A percentile compares a stretch with the other conserved stretches of the same genome.
Evolutionary conservation across 2,888 invertebrate genomes (phyloP).

Genomic region (Pediacus dermestoides): DNA sequence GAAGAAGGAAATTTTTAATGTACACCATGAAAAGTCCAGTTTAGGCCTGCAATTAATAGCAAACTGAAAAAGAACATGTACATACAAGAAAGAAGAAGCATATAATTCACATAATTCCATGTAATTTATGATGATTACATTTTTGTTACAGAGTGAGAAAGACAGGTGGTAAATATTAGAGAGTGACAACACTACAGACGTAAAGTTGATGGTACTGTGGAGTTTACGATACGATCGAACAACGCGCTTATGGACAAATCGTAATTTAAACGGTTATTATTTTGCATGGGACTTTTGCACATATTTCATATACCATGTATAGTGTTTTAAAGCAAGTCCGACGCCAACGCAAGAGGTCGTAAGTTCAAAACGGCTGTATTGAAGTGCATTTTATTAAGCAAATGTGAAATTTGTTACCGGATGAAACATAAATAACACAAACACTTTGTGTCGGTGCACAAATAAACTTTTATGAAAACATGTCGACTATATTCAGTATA

Average conservation of each 20-base stretch:
- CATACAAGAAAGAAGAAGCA: too few species aligned
- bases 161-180: conserved; percentile 29
- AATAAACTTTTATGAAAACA: too few species aligned
- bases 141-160: conserved; percentile 22
- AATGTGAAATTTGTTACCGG: too few species aligned
- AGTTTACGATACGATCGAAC: conserved; percentile 25
- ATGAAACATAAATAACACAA: too few species aligned
- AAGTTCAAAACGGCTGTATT: conserved; percentile 22
- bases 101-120: conserved; percentile 4
- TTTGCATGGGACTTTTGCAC: conserved; percentile 24
- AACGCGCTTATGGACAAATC: conserved; percentile 29
- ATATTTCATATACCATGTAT: conserved; percentile 20
- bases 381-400: conserved; percentile 16
- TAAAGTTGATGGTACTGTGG: conserved; percentile 12
- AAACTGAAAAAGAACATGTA: too few species aligned
- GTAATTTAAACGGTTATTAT: conserved; percentile 33
- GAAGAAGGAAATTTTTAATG: too few species aligned
- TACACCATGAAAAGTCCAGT: too few species aligned
- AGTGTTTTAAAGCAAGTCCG: conserved; percentile 1
- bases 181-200: conserved; percentile 25
- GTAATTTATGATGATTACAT: conserved; percentile 27
- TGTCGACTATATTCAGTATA: too few species aligned
- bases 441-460: too few species aligned
- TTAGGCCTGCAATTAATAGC: too few species aligned
- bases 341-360: conserved; percentile 28